A percentile compares a stretch with the other conserved stretches of the same genome.
phyloP scores from a whole-genome alignment of 2,797 vertebrate genomes.

The Chromis chromis region DNA sequence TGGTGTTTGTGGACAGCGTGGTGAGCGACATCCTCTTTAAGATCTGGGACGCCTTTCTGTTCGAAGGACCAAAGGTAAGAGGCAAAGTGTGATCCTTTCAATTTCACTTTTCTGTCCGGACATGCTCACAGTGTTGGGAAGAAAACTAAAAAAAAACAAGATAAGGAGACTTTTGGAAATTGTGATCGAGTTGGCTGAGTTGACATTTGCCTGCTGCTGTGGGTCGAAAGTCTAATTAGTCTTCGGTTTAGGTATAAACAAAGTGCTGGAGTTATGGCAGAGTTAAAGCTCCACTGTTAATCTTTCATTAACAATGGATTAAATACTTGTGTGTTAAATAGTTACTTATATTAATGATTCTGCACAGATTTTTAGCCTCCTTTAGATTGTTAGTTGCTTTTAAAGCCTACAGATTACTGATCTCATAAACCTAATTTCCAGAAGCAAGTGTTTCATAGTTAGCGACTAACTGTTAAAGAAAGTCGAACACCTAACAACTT shows the following conservation, averaged over 20 bases:
- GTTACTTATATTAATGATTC: neutral
- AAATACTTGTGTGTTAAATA: neutral
- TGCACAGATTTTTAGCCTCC: neutral
- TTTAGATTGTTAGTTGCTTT: neutral
- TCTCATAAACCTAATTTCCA: neutral
- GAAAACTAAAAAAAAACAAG: neutral
- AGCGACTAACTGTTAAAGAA: neutral
- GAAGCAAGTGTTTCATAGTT: neutral
- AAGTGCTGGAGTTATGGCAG: neutral
- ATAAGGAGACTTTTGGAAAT: neutral
- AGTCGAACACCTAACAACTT: neutral
- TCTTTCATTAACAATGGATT: neutral
- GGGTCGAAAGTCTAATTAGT: neutral
- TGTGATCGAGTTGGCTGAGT: neutral
- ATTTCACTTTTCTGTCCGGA: neutral
- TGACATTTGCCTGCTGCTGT: neutral
- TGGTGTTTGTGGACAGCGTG: constrained; percentile 97
- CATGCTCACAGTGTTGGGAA: neutral
- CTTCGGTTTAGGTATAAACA: neutral
- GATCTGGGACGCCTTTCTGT: constrained; percentile 98
- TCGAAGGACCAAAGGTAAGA: constrained; percentile 96
- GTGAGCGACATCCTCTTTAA: constrained; percentile 97
- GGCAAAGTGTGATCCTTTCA: neutral
- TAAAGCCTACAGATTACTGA: neutral
- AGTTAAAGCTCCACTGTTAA: neutral